These are phyloP conservation scores for Perodicticus potto DNA, from an alignment of 2,797 vertebrate genomes.

Conservation along the genomic window DNA sequence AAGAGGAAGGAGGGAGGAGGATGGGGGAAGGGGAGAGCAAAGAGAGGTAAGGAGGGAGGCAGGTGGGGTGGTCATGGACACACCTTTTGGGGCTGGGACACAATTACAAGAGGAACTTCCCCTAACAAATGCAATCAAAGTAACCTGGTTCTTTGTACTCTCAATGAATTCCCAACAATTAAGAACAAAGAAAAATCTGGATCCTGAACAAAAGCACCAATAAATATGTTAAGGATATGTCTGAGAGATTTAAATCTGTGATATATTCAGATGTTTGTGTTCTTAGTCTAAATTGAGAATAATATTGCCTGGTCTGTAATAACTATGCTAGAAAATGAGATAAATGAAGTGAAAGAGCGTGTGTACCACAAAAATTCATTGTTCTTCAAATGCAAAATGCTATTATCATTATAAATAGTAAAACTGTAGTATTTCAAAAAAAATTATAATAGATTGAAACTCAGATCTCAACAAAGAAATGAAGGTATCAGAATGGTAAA, in stretches of 20 bases:
- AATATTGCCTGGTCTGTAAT: not conserved
- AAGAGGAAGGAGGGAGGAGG: too few species aligned
- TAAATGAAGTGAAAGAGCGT: not conserved
- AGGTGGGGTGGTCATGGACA: too few species aligned
- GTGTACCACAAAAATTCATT: not conserved
- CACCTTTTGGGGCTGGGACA: too few species aligned
- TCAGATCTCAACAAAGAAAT: conserved; percentile 25
- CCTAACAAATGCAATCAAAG: too few species aligned
- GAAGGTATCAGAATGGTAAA: conserved; percentile 6
- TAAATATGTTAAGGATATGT: not conserved
- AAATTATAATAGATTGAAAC: conserved; percentile 36
- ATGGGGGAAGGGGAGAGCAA: too few species aligned
- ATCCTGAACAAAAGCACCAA: not conserved
- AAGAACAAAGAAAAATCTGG: not conserved
- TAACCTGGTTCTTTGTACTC: too few species aligned
- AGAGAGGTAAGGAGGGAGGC: too few species aligned
- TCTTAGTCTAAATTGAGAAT: not conserved
- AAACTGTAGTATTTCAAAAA: not conserved
- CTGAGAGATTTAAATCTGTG: not conserved
- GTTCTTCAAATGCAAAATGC: not conserved
- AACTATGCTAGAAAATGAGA: not conserved
- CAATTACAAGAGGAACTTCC: too few species aligned
- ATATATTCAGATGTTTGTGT: not conserved
- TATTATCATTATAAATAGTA: not conserved
- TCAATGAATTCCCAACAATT: too few species aligned